Evolutionary conservation across 2,888 invertebrate genomes (phyloP), one percentile per base, ranked within the genome.

Genomic region (Apodemia duryi): DNA sequence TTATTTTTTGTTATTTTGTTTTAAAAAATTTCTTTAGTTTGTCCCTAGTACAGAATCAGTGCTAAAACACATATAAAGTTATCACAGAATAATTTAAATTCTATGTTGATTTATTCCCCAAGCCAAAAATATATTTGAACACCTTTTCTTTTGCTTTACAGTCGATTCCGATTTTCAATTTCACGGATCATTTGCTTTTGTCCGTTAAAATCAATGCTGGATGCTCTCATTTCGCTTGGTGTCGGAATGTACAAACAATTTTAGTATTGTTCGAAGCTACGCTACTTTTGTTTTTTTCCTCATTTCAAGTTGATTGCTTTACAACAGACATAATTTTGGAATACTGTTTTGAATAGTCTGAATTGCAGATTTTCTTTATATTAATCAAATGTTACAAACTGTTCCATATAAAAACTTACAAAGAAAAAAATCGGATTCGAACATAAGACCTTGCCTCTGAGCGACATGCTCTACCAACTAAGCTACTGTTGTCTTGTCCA

Each of bases 151-250:
- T 69, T 68, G 67, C 67, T 67, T 68, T 67, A 68, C 67, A 71
- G 69, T 70, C 71, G 66, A 68, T 71, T 65, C 74, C 74, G 75
- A 77, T 75, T 77, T 82, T 67, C 81, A 80, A 83, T 83, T 83
- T 83, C 78, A 77, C 81, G 75, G 75, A 72, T 75, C 82, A 83
- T 82, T 82, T 81, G 75, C 73, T 68, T 72, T 73, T 76, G 74
- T 74, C 73, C 70, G 72, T 69, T 71, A 69, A 68, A 69, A 57
- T 69, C 62, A n/a, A 57, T 63, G 66, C 63, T 66, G 64, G 66
- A 62, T 65, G 65, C 64, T 67, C 64, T 67, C 67, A 35, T 51
- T 67, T 61, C 54, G 28, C 62, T 67, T 68, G 61, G 49, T 65
- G 63, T 62, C 49, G 52, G 54, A 54, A 54, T 54, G 54, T 54